Conservation (phyloP, 2,113 vertebrate genomes). For the Speoplatyrhinus poulsoni region DNA sequence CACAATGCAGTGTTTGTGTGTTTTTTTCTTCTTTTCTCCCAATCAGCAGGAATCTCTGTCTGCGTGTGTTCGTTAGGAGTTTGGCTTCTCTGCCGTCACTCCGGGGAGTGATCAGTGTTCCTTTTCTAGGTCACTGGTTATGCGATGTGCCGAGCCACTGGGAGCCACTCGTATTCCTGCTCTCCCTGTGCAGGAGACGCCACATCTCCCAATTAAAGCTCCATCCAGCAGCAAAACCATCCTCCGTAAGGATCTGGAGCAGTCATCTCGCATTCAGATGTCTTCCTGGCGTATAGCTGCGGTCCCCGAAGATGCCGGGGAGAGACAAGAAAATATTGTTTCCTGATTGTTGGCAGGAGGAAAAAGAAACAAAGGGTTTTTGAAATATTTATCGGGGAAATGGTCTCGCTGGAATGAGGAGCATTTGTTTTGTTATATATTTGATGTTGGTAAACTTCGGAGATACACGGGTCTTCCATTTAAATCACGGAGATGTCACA, state of each 20-base stretch:
- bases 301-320: constrained; percentile 68
- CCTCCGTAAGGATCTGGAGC: constrained; percentile 67
- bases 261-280: constrained; percentile 71
- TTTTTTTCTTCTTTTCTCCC: constrained; percentile 3
- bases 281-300: constrained; percentile 59
- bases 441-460: constrained; percentile 71
- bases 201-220: constrained; percentile 72
- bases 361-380: constrained; percentile 58
- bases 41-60: constrained; percentile 46
- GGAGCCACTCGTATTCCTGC: constrained; percentile 54
- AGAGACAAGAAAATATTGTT: constrained; percentile 75
- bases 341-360: constrained; percentile 72
- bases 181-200: constrained; percentile 55
- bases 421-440: constrained; percentile 76
- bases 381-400: constrained; percentile 74
- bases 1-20: constrained; percentile 39
- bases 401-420: constrained; percentile 62
- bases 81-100: constrained; percentile 55
- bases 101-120: constrained; percentile 74
- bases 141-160: constrained; percentile 69
- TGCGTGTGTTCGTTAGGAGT: constrained; percentile 38
- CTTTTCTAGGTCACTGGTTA: constrained; percentile 80
- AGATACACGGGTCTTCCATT: constrained; percentile 72
- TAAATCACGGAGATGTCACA: constrained; percentile 69
- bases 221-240: constrained; percentile 51